Base-by-base conservation (phyloP, 2,888 invertebrate species). In the Lasioglossum figueresi region DNA sequence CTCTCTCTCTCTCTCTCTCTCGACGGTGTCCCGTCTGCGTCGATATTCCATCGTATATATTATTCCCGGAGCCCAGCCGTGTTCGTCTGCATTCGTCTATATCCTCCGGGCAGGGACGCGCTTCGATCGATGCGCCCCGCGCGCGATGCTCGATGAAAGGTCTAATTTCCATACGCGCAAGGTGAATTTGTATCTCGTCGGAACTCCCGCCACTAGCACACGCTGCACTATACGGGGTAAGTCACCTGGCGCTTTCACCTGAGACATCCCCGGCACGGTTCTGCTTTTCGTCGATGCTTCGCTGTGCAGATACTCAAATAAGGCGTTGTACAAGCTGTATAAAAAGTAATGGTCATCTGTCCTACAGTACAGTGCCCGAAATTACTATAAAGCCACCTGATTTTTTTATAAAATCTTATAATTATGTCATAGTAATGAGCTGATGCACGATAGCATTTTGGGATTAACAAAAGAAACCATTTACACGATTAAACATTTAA, bases 161-260 rank as follows among this genome's bases (percentile, higher is more conserved):
- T 89, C 88, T 82, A 85, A 90, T 90, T 90, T 90, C 90, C 90
- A 90, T 90, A 88, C 74, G 86, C 76, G 34, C 80, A 78, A 70
- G 66, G 75, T 84, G 83, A 86, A 89, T 89, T 90, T 82, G 83
- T 85, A 90, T 89, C 82, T 79, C 84, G 79, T 59, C 68, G 68
- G 43, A n/a, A 68, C 59, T 48, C 74, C 68, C 77, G 79, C 23
- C 48, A 48, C 79, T 56, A n/a, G n/a, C n/a, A n/a, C 56, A 56
- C 56, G 56, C 56, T 12, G 12, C 4, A 12, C n/a, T n/a, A n/a
- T 56, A 56, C 56, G 4, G 56, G 56, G n/a, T 12, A n/a, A n/a
- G 56, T n/a, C 23, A 56, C n/a, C 56, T n/a, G 56, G 56, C 56
- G n/a, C n/a, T 56, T 10, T 56, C 56, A 56, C 12, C n/a, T 56